Evolutionary conservation across 2,113 vertebrate genomes (phyloP), one percentile per base, ranked within the genome.

Genomic region (Hemiprocne comata): DNA sequence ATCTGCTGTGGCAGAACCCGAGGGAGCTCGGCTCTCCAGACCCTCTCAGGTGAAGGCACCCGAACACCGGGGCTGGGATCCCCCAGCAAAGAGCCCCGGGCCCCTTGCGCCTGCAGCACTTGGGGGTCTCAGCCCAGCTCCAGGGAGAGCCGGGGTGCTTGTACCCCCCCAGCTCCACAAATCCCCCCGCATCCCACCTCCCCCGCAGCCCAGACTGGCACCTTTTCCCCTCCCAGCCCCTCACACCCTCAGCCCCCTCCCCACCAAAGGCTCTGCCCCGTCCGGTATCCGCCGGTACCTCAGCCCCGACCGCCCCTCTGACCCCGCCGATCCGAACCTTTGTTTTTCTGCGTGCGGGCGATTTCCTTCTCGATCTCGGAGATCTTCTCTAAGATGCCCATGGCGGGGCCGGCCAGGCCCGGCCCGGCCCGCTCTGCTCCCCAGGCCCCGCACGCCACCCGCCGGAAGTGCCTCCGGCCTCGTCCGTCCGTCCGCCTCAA

Each of bases 301-400:
- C 10, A 21, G 23, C 11, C 48, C 48, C 20, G 48, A 10, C 48
- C 20, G 48, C 17, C 13, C 13, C 55, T 38, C 36, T 15, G 33
- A 16, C 24, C 67, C 23, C 33, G 19, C 38, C 48, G 4, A 13
- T 33, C 25, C 87, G 81, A 87, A 99, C 99, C 99, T 98, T 99
- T 99, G 96, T 99, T 99, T 97, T 99, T 99, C 98, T 99, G 99
- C 33, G 99, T 99, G 90, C 99, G 98, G 82, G 99, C 98, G 89
- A 99, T 99, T 98, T 99, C 99, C 97, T 98, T 98, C 98, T 99
- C 99, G 93, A 99, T 99, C 98, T 99, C 99, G 20, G 99, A 97
- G 95, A 99, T 99, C 97, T 99, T 99, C 87, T 99, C 99, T 67
- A 99, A 89, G 95, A 99, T 99, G n/a, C 99, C 99, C 99, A 99